Conservation (phyloP, 2,797 vertebrate species). For the Lutjanus argentimaculatus region DNA sequence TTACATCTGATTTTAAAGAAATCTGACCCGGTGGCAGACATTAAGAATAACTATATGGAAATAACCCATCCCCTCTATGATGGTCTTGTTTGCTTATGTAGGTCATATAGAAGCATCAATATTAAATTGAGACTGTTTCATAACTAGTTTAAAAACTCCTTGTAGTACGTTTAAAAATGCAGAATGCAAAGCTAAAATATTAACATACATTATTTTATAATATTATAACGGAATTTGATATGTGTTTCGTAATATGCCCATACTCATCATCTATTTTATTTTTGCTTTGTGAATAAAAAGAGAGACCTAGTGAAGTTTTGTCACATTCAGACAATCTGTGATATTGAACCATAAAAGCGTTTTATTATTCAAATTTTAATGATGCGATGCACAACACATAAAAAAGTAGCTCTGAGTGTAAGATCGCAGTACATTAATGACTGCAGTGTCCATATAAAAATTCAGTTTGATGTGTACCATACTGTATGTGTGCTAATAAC, state of each 20-base stretch:
- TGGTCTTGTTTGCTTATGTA: too few relatives aligned
- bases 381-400: conserved; percentile 1
- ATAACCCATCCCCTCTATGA: too few relatives aligned
- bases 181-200: not conserved
- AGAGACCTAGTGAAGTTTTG: not conserved
- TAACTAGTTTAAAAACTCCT: too few relatives aligned
- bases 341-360: conserved; percentile 22
- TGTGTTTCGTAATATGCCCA: not conserved
- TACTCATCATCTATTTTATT: not conserved
- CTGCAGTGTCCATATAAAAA: conserved; percentile 22
- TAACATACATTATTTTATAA: not conserved
- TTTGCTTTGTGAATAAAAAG: conserved; percentile 1
- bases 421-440: conserved; percentile 11
- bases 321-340: conserved; percentile 15
- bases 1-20: too few relatives aligned
- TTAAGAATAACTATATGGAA: too few relatives aligned
- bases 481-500: conserved; percentile 32
- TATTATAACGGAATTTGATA: not conserved
- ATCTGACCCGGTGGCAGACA: too few relatives aligned
- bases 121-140: too few relatives aligned
- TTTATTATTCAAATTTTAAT: conserved; percentile 30
- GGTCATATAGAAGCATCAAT: too few relatives aligned
- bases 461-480: conserved; percentile 37
- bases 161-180: not conserved
- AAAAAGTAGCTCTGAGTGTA: not conserved